Base-by-base conservation (phyloP, 2,797 vertebrate genomes). In the Anniella stebbinsi region DNA sequence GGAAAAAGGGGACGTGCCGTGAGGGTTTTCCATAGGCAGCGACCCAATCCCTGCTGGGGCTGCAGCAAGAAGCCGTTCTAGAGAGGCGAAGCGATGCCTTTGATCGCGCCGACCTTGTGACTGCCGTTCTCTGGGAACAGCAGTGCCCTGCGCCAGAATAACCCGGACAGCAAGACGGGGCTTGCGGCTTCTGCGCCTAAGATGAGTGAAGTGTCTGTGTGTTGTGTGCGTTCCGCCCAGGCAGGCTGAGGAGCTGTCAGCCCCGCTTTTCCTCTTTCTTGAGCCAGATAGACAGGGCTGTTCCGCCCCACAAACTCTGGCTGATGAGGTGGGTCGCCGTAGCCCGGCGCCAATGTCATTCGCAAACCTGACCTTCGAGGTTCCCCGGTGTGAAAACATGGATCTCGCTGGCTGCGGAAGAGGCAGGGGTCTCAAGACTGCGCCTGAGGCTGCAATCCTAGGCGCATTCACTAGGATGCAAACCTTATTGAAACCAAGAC, bases 221-320 rank as follows among this genome's bases (percentile, higher is more conserved):
- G 63, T 36, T 33, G 33, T 3, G 28, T 18, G 18, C 8, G 45
- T 54, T n/a, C 67, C 69, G 77, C 84, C 84, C 67, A 36, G 84
- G 51, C 51, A n/a, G 66, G 30, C 75, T 25, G 69, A 36, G 84
- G 78, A 83, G 70, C 89, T 90, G 89, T 87, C 89, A 76, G 70
- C 69, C 36, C 13, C 18, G 28, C 85, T 57, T 54, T 23, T 2
- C 60, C 84, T 81, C 12, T 36, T 23, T 57, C 38, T 36, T 8
- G 11, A 11, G 72, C 30, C 9, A 28, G 80, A 10, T 41, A 13
- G 69, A 17, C 51, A 7, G 63, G 21, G 33, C 33, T 36, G 9
- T 36, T 48, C 15, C 41, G 30, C 4, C 88, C 36, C 51, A 2
- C 51, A 63, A 63, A 1, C 77, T 4, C 38, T 45, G 81, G 10